A percentile compares a stretch with the other conserved stretches of the same genome.
phyloP scores from a whole-genome alignment of 2,888 invertebrate species.

The Netelia fuscicornis region DNA sequence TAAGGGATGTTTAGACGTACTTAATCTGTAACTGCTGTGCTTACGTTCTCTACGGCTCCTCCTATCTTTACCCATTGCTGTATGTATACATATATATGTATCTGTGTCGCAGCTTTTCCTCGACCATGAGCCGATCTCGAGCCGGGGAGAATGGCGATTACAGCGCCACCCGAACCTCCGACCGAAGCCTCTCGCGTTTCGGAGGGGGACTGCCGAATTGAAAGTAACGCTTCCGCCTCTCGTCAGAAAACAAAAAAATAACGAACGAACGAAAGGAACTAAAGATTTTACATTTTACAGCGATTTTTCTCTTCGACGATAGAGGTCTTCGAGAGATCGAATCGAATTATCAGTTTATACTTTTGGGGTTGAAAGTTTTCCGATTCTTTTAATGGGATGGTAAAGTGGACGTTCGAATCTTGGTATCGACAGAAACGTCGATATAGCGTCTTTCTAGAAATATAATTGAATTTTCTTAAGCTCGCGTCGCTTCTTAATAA shows the following conservation, averaged over 20 bases:
- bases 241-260: too few species aligned
- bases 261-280: too few species aligned
- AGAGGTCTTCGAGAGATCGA: not conserved
- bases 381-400: not conserved
- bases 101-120: not conserved
- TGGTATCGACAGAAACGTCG: conserved; percentile 52
- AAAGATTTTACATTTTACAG: not conserved
- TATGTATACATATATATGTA: conserved; percentile 6
- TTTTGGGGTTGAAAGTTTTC: conserved; percentile 34
- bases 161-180: not conserved
- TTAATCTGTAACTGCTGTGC: conserved; percentile 79
- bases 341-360: conserved; percentile 41
- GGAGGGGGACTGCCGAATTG: conserved; percentile 58
- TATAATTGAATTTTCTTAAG: conserved; percentile 26
- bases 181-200: not conserved
- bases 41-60: conserved; percentile 62
- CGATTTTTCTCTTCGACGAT: not conserved
- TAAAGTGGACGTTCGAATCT: not conserved
- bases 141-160: conserved; percentile 16
- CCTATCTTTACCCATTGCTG: conserved; percentile 42
- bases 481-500: not conserved
- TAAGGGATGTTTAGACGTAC: conserved; percentile 79
- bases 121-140: not conserved
- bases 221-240: conserved; percentile 52
- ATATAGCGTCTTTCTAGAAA: conserved; percentile 20